Conservation (phyloP, 2,797 vertebrate species). For the Borostomias antarcticus region DNA sequence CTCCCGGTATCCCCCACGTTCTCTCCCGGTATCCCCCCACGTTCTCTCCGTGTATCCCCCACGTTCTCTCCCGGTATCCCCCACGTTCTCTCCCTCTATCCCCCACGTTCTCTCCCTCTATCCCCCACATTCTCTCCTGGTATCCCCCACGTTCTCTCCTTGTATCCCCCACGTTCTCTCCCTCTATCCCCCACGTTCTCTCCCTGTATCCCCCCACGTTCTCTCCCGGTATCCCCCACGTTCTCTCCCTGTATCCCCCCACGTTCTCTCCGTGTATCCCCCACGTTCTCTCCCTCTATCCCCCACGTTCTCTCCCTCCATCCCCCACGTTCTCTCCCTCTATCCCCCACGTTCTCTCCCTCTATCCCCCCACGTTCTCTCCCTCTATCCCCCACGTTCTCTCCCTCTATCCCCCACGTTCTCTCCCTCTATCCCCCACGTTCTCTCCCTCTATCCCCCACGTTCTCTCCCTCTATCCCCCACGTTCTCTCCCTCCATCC, state of each 20-base stretch:
- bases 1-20: constrained; percentile 36
- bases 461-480: constrained; percentile 31
- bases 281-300: constrained; percentile 31
- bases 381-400: constrained; percentile 46
- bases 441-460: constrained; percentile 22
- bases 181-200: constrained; percentile 3
- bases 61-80: constrained; percentile 32
- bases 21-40: constrained; percentile 40
- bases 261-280: constrained; percentile 44
- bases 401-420: constrained; percentile 6
- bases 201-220: constrained; percentile 38
- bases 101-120: constrained; percentile 28
- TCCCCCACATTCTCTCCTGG: constrained; percentile 50
- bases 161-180: constrained; percentile 47
- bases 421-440: constrained; percentile 42
- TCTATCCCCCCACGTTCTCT: constrained; percentile 17
- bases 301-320: constrained; percentile 42
- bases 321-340: constrained; percentile 20
- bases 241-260: constrained; percentile 35
- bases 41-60: constrained; percentile 32
- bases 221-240: constrained; percentile 38
- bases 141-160: constrained; percentile 19
- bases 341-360: constrained; percentile 51
- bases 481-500: constrained; percentile 40
- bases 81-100: constrained; percentile 41